These are phyloP conservation scores for Periplaneta americana DNA, from an alignment of 1,140 invertebrate genomes.

Conservation along the genomic window DNA sequence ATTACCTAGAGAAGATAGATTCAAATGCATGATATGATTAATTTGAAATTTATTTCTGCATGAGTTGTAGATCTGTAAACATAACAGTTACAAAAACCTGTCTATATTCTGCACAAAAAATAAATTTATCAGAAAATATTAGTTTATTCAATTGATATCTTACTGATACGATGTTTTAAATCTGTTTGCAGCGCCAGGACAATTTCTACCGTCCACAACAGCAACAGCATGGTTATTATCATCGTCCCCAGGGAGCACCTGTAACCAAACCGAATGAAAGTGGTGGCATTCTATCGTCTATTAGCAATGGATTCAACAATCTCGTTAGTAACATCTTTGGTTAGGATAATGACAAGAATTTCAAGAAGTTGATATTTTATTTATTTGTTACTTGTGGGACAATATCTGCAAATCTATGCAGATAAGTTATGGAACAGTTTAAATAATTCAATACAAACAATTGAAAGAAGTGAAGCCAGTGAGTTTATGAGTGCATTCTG, in stretches of 20 bases:
- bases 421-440: not conserved
- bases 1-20: not conserved
- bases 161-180: not conserved
- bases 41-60: not conserved
- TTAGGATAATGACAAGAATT: slow-evolving; percentile 34
- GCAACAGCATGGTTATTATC: slow-evolving; percentile 36
- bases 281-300: slow-evolving; percentile 61
- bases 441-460: not conserved
- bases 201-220: slow-evolving; percentile 28
- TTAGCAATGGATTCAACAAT: slow-evolving; percentile 69
- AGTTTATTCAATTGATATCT: not conserved
- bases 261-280: slow-evolving; percentile 34
- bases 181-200: slow-evolving; percentile 27
- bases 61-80: not conserved
- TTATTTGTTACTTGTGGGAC: not conserved
- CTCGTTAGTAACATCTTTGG: slow-evolving; percentile 70
- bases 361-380: not conserved
- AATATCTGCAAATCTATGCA: not conserved
- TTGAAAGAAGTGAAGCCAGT: not conserved
- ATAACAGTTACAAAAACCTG: not conserved
- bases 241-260: slow-evolving; percentile 30
- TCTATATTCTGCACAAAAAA: too few relatives aligned
- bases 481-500: too few relatives aligned
- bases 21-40: not conserved
- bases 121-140: too few relatives aligned